These are phyloP conservation scores for Agrenia bidenticulata DNA, from an alignment of 2,888 invertebrate species.

Conservation along the genomic window DNA sequence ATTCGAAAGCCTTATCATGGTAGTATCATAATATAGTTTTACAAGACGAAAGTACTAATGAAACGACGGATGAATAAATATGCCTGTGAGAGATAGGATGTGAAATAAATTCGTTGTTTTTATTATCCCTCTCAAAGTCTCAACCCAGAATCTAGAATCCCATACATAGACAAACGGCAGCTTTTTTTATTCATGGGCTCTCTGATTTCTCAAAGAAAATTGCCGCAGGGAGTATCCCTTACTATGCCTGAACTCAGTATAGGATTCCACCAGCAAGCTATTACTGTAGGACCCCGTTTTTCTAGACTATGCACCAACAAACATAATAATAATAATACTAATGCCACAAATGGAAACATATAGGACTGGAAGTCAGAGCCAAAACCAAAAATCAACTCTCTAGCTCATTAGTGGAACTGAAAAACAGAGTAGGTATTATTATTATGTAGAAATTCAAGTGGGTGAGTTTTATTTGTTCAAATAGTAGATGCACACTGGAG, in stretches of 20 bases:
- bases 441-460: background rate
- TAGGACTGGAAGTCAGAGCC: slow-evolving; percentile 10
- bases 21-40: background rate
- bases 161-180: slow-evolving; percentile 8
- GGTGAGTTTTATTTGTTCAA: slow-evolving; percentile 2
- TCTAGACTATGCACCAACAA: background rate
- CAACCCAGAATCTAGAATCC: background rate
- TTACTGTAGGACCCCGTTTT: background rate
- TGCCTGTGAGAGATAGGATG: slow-evolving; percentile 13
- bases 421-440: background rate
- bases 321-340: background rate
- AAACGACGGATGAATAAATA: slow-evolving; percentile 15
- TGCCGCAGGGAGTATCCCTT: slow-evolving; percentile 16
- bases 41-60: background rate
- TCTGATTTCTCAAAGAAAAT: slow-evolving; percentile 20
- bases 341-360: slow-evolving; percentile 12
- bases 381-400: slow-evolving; percentile 6
- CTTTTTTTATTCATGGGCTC: background rate
- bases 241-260: slow-evolving; percentile 2
- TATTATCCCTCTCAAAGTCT: slow-evolving; percentile 1
- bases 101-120: slow-evolving; percentile 18
- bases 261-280: background rate
- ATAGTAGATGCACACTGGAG: background rate
- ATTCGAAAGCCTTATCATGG: no score
- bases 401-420: slow-evolving; percentile 3